A percentile compares a stretch with the other conserved stretches of the same genome.
phyloP scores from a whole-genome alignment of 2,888 invertebrate genomes.

The Carcina quercana region DNA sequence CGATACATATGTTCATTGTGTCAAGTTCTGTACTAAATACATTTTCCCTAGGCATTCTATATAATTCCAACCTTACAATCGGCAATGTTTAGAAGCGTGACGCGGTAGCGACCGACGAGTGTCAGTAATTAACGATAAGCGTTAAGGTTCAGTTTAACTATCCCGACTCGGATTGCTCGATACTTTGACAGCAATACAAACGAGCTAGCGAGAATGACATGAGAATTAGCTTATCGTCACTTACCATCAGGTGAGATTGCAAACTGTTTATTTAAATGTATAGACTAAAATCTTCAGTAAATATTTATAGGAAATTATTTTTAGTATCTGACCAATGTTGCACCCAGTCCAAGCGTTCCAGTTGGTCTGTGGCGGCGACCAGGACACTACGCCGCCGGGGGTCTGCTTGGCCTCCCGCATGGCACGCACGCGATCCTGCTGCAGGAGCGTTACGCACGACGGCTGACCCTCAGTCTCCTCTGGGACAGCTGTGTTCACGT shows the following conservation, averaged over 20 bases:
- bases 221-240: background rate
- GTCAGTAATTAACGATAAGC: too few species aligned
- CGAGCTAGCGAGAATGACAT: background rate
- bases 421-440: conserved; percentile 61
- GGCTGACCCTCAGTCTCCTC: conserved; percentile 22
- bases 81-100: too few species aligned
- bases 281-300: too few species aligned
- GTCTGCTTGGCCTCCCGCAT: conserved; percentile 78
- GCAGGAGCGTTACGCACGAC: conserved; percentile 40
- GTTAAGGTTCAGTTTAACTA: too few species aligned
- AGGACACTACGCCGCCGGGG: conserved; percentile 89
- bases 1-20: background rate
- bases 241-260: too few species aligned
- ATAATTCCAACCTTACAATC: too few species aligned
- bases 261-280: background rate
- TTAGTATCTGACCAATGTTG: conserved; percentile 89
- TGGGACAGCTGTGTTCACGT: conserved; percentile 25
- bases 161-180: too few species aligned
- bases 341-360: conserved; percentile 99
- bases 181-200: too few species aligned
- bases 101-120: too few species aligned
- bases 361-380: conserved; percentile 96
- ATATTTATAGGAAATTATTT: too few species aligned
- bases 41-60: too few species aligned
- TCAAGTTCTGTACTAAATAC: too few species aligned